Percentiles rank a stretch among this genome's conserved stretches.
phyloP scores from a whole-genome alignment of 2,888 invertebrate species.

The Watsonalla binaria region DNA sequence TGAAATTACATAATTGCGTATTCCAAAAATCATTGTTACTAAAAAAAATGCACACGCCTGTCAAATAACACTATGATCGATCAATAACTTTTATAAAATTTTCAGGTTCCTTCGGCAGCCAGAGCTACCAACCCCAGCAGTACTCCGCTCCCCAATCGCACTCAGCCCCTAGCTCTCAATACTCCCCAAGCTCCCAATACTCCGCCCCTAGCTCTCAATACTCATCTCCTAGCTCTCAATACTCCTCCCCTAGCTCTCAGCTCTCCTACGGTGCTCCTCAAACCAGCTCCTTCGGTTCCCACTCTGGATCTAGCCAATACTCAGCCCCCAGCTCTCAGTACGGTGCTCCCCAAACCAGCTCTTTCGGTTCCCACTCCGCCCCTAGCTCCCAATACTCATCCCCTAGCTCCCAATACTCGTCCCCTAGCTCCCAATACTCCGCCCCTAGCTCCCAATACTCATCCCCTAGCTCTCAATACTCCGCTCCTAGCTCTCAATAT shows the following conservation, averaged over 20 bases:
- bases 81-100: background rate
- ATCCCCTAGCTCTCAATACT: background rate
- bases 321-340: constrained; percentile 6
- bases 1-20: too few relatives aligned
- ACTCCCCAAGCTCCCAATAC: constrained; percentile 10
- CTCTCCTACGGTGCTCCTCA: constrained; percentile 30
- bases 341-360: too few relatives aligned
- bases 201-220: constrained; percentile 12
- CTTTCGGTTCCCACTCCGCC: too few relatives aligned
- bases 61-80: too few relatives aligned
- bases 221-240: constrained; percentile 8
- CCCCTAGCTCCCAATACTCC: background rate
- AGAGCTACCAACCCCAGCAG: background rate
- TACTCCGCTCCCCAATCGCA: background rate
- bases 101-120: background rate
- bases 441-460: background rate
- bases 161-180: constrained; percentile 17
- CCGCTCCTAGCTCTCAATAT: constrained; percentile 29
- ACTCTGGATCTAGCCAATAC: constrained; percentile 7
- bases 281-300: constrained; percentile 7
- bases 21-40: too few relatives aligned
- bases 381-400: background rate
- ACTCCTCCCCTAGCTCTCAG: constrained; percentile 14
- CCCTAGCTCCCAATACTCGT: background rate
- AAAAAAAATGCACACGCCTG: too few relatives aligned